These are phyloP conservation scores for Tryphoninae sp. DNA, from an alignment of 2,888 invertebrate species.

Conservation along the genomic window DNA sequence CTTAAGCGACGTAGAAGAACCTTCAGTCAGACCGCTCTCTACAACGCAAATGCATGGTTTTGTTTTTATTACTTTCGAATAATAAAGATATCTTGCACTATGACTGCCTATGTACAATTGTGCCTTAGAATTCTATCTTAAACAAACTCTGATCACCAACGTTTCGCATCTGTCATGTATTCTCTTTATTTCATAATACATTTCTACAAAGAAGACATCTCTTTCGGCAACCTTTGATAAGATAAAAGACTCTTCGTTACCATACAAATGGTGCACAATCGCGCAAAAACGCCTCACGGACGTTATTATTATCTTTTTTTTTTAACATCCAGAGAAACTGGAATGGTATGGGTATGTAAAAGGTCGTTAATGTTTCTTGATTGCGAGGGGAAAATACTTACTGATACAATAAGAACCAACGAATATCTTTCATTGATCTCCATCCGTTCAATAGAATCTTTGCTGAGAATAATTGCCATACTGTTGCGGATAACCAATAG, in stretches of 20 bases:
- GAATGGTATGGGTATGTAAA: background rate
- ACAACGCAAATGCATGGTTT: no score
- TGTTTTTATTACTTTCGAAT: no score
- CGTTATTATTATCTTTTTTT: background rate
- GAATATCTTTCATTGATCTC: background rate
- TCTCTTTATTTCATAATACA: conserved; percentile 39
- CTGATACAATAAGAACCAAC: background rate
- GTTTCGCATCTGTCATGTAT: background rate
- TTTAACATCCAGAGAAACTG: background rate
- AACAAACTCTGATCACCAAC: background rate
- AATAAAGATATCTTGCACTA: no score
- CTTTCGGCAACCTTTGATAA: background rate
- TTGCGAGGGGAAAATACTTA: background rate
- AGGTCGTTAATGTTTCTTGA: background rate
- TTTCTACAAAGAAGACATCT: conserved; percentile 24
- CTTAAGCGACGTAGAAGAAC: no score
- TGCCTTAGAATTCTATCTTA: background rate
- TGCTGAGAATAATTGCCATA: conserved; percentile 77
- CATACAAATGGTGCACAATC: background rate
- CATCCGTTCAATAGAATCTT: conserved; percentile 74
- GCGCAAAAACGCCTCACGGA: background rate
- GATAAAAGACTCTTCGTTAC: conserved; percentile 16
- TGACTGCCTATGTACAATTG: background rate
- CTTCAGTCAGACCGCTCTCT: no score
- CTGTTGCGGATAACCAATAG: conserved; percentile 73